Conservation (phyloP, 2,888 invertebrate species). For the Endotricha flammealis region DNA sequence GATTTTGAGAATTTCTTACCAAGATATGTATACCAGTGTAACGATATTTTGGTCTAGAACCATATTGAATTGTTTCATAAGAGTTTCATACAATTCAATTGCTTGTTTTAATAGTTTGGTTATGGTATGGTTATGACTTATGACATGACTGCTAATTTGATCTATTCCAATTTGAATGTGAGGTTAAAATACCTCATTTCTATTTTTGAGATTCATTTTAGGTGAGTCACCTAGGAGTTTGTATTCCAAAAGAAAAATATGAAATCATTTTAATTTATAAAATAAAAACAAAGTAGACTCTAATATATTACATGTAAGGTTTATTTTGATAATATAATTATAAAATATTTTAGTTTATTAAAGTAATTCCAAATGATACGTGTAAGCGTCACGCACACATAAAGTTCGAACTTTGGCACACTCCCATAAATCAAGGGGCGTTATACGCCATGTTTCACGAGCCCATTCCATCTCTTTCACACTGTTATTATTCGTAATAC, state of each 20-base stretch:
- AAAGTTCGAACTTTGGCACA: constrained; percentile 75
- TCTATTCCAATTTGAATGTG: constrained; percentile 15
- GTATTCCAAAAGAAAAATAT: too few species aligned
- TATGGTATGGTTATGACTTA: constrained; percentile 25
- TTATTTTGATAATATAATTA: not conserved
- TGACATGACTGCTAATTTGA: constrained; percentile 18
- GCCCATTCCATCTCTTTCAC: constrained; percentile 59
- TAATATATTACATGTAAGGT: not conserved
- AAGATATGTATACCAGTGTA: too few species aligned
- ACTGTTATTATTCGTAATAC: constrained; percentile 45
- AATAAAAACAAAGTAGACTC: too few species aligned
- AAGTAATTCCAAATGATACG: constrained; percentile 7
- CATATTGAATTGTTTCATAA: not conserved
- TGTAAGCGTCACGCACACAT: constrained; percentile 61
- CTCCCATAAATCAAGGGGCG: constrained; percentile 78
- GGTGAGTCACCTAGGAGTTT: too few species aligned
- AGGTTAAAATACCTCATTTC: constrained; percentile 12
- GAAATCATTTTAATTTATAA: too few species aligned
- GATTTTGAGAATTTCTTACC: too few species aligned
- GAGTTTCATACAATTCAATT: constrained; percentile 7
- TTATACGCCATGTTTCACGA: constrained; percentile 79
- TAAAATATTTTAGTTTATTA: not conserved
- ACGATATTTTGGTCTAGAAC: not conserved
- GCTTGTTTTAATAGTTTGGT: constrained; percentile 4
- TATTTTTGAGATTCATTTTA: not conserved